Evolutionary conservation across 2,888 invertebrate species (phyloP).

Genomic region (Pristionchus fissidentatus): DNA sequence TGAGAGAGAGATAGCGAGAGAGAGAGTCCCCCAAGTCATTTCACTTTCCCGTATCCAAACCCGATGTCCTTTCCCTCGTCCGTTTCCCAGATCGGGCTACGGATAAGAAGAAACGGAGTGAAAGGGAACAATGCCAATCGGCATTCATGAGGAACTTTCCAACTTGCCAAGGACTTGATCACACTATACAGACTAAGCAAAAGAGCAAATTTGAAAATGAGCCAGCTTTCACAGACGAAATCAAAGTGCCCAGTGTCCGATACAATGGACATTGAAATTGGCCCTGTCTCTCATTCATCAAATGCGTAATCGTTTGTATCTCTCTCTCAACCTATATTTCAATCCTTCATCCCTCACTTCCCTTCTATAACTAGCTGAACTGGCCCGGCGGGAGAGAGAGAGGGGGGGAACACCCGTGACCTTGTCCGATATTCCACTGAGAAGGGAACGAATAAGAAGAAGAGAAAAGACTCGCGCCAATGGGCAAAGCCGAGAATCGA

Average conservation of each 20-base stretch:
- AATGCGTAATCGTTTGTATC: slow-evolving; percentile 37
- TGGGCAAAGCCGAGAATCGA: neutral
- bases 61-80: slow-evolving; percentile 14
- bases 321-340: slow-evolving; percentile 42
- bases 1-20: neutral
- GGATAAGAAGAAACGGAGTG: neutral
- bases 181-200: neutral
- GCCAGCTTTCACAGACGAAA: neutral
- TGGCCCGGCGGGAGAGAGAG: neutral
- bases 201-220: neutral
- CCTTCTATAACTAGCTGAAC: slow-evolving; percentile 18
- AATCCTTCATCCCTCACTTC: neutral
- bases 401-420: slow-evolving; percentile 2
- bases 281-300: slow-evolving; percentile 10
- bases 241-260: neutral
- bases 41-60: neutral
- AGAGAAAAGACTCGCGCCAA: no score
- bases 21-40: neutral
- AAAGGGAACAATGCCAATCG: neutral
- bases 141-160: no score
- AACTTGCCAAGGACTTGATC: no score
- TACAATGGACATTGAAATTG: neutral
- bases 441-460: neutral
- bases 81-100: neutral
- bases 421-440: slow-evolving; percentile 21